A percentile compares a stretch with the other conserved stretches of the same genome.
phyloP scores from a whole-genome alignment of 1,140 invertebrate species.

The Ceratina calcarata region DNA sequence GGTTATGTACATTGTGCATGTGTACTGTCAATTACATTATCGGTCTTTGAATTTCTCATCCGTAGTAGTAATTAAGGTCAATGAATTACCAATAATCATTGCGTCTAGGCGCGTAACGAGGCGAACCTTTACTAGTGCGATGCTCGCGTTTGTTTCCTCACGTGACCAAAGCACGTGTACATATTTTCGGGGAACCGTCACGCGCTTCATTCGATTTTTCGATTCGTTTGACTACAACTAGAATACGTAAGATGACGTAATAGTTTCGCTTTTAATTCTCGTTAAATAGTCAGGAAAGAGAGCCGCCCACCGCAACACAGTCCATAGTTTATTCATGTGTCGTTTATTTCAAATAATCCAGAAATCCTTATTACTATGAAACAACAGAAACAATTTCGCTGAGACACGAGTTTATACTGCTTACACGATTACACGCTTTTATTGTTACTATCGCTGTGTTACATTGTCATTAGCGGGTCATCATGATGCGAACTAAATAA shows the following conservation, averaged over 20 bases:
- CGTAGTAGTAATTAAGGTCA: too few species aligned
- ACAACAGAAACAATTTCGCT: not conserved
- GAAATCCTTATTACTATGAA: not conserved
- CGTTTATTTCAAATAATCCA: conserved; percentile 3
- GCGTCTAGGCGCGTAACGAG: not conserved
- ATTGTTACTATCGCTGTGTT: conserved; percentile 23
- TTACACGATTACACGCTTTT: conserved; percentile 10
- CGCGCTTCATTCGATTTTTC: not conserved
- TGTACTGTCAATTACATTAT: not conserved
- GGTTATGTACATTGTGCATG: conserved; percentile 9
- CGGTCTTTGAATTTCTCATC: not conserved
- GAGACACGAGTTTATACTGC: not conserved
- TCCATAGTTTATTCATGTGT: not conserved
- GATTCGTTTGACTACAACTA: too few species aligned
- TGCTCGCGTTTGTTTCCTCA: not conserved
- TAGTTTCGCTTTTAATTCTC: too few species aligned
- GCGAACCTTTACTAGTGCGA: not conserved
- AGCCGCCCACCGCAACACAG: not conserved
- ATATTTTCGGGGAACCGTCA: not conserved
- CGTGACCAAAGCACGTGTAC: conserved; percentile 15
- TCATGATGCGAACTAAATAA: not conserved
- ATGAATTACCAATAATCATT: not conserved
- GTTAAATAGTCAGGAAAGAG: conserved; percentile 16
- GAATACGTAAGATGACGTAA: too few species aligned
- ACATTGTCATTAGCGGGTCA: not conserved